Percentiles rank a stretch among this genome's conserved stretches.
Conservation (phyloP, 2,113 vertebrate species). For the Lichenostomus cassidix region DNA sequence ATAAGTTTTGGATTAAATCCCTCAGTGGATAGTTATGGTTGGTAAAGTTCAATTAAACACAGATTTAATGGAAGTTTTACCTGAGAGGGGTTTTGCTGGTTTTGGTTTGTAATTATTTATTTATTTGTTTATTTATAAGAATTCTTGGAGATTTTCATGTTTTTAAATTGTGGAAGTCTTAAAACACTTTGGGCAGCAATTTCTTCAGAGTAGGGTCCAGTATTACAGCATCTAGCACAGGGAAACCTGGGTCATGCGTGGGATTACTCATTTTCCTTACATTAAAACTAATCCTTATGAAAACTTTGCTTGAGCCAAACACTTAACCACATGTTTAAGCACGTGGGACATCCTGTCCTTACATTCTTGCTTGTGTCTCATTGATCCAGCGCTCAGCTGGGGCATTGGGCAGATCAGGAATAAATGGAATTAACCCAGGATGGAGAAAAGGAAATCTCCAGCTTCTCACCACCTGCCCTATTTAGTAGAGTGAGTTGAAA, state of each 20-base stretch:
- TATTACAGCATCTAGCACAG: background rate
- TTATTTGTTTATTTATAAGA: background rate
- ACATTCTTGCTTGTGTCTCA: background rate
- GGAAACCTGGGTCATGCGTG: background rate
- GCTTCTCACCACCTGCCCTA: background rate
- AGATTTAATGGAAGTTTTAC: background rate
- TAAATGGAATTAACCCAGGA: background rate
- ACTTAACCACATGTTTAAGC: background rate
- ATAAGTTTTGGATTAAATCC: background rate
- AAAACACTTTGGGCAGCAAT: background rate
- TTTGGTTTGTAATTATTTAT: background rate
- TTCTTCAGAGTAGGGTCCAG: background rate
- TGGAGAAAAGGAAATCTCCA: background rate
- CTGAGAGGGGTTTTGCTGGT: background rate
- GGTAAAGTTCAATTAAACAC: background rate
- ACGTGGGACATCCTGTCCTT: background rate
- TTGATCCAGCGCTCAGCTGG: background rate
- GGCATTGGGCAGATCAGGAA: background rate
- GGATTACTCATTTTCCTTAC: background rate
- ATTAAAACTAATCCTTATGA: conserved; percentile 7
- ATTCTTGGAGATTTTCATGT: rapidly evolving
- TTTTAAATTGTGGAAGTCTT: background rate
- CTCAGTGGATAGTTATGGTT: background rate
- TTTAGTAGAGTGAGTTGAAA: background rate
- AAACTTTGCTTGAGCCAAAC: background rate